Percentiles rank a stretch among this genome's conserved stretches.
These are phyloP conservation scores for Hydrochoerus hydrochaeris DNA, from an alignment of 2,113 vertebrate species.

Conservation along the genomic window DNA sequence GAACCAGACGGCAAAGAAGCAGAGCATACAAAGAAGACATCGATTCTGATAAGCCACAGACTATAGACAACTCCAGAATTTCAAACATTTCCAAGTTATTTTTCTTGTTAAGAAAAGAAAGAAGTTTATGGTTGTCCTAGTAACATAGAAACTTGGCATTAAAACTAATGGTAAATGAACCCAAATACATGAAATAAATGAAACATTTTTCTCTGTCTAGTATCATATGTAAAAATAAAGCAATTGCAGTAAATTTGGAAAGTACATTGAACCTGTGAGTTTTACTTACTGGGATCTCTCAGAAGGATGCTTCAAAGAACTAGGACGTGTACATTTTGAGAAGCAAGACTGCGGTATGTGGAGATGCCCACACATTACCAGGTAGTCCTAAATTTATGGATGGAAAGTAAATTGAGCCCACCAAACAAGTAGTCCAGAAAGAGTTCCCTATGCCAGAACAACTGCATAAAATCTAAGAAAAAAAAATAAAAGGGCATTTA, in stretches of 20 bases:
- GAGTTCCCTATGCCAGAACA: not conserved
- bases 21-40: not conserved
- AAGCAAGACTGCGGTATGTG: not conserved
- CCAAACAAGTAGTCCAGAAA: not conserved
- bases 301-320: not conserved
- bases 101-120: not conserved
- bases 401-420: not conserved
- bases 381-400: not conserved
- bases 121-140: not conserved
- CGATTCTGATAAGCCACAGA: not conserved
- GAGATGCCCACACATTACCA: not conserved
- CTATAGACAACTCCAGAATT: not conserved
- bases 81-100: not conserved
- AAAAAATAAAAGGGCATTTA: not conserved
- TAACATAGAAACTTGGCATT: not conserved
- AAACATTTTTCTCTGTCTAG: not conserved
- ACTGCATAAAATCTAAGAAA: not conserved
- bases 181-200: not conserved
- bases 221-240: not conserved
- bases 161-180: not conserved
- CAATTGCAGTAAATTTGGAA: not conserved
- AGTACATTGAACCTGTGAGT: not conserved
- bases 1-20: not conserved
- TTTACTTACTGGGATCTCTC: not conserved
- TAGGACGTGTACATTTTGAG: not conserved